These are phyloP conservation scores for Solen grandis DNA, from an alignment of 1,140 invertebrate species.

Conservation along the genomic window DNA sequence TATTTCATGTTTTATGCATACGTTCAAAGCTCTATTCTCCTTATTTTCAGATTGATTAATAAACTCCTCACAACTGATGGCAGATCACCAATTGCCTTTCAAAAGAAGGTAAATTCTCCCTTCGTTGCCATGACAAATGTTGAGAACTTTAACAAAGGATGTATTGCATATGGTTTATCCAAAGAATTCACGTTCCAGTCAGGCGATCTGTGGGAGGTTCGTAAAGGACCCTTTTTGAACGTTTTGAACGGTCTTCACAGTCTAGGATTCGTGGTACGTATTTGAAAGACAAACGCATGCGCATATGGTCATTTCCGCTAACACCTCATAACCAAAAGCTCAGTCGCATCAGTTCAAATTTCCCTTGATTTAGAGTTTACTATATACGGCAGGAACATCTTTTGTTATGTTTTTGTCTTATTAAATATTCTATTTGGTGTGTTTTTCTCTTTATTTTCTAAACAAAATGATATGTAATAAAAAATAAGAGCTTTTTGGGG, in stretches of 20 bases:
- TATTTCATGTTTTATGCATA: too few species aligned
- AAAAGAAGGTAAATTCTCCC: slow-evolving; percentile 71
- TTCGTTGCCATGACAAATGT: slow-evolving; percentile 76
- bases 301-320: too few species aligned
- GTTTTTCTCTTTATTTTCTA: too few species aligned
- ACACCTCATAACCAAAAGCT: too few species aligned
- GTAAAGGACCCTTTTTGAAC: slow-evolving; percentile 77
- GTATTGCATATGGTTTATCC: slow-evolving; percentile 70
- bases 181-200: slow-evolving; percentile 75
- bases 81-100: slow-evolving; percentile 63
- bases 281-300: neutral
- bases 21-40: neutral
- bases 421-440: too few species aligned
- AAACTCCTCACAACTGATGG: slow-evolving; percentile 67
- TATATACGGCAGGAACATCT: too few species aligned
- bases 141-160: slow-evolving; percentile 76
- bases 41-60: slow-evolving; percentile 69
- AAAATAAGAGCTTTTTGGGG: too few species aligned
- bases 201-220: slow-evolving; percentile 74
- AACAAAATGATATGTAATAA: too few species aligned
- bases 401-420: too few species aligned
- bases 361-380: too few species aligned
- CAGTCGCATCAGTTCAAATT: too few species aligned
- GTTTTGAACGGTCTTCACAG: slow-evolving; percentile 78
- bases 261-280: slow-evolving; percentile 76